Evolutionary conservation across 2,797 vertebrate genomes (phyloP), one percentile per base, ranked within the genome.

Genomic region (Cirrhinus molitorella): DNA sequence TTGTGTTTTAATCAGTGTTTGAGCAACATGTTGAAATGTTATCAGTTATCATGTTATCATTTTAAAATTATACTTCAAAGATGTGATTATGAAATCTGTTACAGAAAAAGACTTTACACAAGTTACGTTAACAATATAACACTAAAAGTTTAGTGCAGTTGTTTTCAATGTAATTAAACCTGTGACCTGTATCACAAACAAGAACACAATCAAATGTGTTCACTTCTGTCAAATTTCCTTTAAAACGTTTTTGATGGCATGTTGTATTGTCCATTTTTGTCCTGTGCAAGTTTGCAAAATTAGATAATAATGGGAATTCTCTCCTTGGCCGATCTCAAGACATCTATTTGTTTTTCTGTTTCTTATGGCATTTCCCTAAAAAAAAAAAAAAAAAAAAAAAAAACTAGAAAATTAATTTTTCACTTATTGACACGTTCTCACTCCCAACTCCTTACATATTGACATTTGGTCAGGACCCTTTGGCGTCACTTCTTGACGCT

Each of bases 241-340:
- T 89, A 89, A 93, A 6, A 93, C 59, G 0, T 81, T 11, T 63
- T 84, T 80, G 2, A 92, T 63, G 7, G 89, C 0, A 68, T 94
- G 4, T 80, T 93, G 89, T 40, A 94, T 93, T 8, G 34, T 93
- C 93, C 95, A 95, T 1, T 8, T 88, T 84, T 95, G 94, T 59
- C 87, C 87, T 0, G 25, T 93, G 88, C 94, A 95, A 16, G 43
- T n/a, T 85, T 91, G 92, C 68, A 94, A 8, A 31, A 94, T 19
- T 0, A 94, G 92, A 5, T 43, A 0, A n/a, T 67, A 67, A 17
- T 37, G 3, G 21, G 34, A 43, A 40, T 67, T 5, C 11, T 0
- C 1, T 67, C 65, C 65, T 43, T 67, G 34, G 21, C 65, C 1
- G 0, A 67, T n/a, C 34, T 67, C 34, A 0, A 67, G 65, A 67